A percentile compares a stretch with the other conserved stretches of the same genome.
Evolutionary conservation across 2,888 invertebrate genomes (phyloP).

Genomic region (Stegana nigrithorax): DNA sequence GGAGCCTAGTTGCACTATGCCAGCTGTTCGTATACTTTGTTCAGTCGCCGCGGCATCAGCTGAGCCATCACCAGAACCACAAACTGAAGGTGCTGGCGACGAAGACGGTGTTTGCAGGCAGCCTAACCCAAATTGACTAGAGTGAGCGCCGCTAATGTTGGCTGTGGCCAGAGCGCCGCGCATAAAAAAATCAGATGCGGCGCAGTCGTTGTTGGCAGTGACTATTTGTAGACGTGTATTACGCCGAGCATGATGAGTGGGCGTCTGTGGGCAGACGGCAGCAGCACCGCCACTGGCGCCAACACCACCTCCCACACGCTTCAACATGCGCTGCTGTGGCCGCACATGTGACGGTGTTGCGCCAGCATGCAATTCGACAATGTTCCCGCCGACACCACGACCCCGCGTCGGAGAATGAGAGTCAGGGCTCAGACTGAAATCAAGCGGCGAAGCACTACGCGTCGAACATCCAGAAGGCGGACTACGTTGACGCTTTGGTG

Average conservation of each 20-base stretch:
- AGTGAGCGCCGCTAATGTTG: conserved; percentile 18
- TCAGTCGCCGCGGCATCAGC: conserved; percentile 21
- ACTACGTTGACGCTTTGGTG: conserved; percentile 62
- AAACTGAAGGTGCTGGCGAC: conserved; percentile 29
- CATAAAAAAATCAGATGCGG: conserved; percentile 34
- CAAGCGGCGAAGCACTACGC: conserved; percentile 68
- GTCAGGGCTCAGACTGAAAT: conserved; percentile 55
- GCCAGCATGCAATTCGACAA: conserved; percentile 22
- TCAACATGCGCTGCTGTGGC: conserved; percentile 75
- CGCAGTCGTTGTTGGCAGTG: conserved; percentile 69
- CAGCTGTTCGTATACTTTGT: conserved; percentile 66
- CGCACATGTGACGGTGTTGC: conserved; percentile 54
- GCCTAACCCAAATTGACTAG: conserved; percentile 56
- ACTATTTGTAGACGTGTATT: conserved; percentile 66
- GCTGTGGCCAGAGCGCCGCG: conserved; percentile 17
- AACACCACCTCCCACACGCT: conserved; percentile 69
- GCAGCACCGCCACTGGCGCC: conserved; percentile 46
- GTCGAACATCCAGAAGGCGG: conserved; percentile 68
- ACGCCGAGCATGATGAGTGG: conserved; percentile 84
- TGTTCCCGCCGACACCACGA: conserved; percentile 47
- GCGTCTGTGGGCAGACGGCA: conserved; percentile 86
- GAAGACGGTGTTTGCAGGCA: conserved; percentile 40
- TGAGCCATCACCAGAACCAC: conserved; percentile 11
- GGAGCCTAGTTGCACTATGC: conserved; percentile 61
- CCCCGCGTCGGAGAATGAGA: conserved; percentile 51